These are phyloP conservation scores for Hemicrepidius hirtus DNA, from an alignment of 2,888 invertebrate genomes.

Conservation along the genomic window DNA sequence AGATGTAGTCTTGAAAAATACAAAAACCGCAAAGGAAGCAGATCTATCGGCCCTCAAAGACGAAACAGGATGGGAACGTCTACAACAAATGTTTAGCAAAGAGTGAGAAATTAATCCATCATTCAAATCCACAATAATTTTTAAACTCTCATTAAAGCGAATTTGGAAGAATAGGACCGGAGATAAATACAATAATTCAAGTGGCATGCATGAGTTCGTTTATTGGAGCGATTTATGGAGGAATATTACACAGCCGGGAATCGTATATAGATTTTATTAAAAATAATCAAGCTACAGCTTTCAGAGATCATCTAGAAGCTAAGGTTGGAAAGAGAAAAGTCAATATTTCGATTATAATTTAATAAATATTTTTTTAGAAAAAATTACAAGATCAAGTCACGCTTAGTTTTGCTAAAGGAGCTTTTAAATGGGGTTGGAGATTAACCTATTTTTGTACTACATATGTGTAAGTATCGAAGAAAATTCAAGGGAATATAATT, in stretches of 20 bases:
- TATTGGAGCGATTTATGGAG: constrained; percentile 80
- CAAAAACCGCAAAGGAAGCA: constrained; percentile 43
- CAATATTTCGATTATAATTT: not conserved
- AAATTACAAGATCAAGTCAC: constrained; percentile 82
- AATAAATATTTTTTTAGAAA: constrained; percentile 73
- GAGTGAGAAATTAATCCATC: constrained; percentile 40
- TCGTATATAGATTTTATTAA: constrained; percentile 82
- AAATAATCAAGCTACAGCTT: constrained; percentile 84
- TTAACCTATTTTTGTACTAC: constrained; percentile 79
- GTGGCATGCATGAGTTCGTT: constrained; percentile 76
- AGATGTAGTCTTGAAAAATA: constrained; percentile 48
- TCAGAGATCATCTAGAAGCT: constrained; percentile 79
- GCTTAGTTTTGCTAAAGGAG: constrained; percentile 83
- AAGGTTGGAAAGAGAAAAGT: constrained; percentile 74
- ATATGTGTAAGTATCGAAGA: constrained; percentile 77
- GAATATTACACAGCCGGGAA: constrained; percentile 76
- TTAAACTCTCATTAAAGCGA: constrained; percentile 75
- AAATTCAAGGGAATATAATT: not conserved
- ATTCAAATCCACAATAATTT: not conserved
- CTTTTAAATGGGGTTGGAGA: constrained; percentile 81
- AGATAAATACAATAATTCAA: constrained; percentile 78
- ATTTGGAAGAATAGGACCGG: constrained; percentile 77
- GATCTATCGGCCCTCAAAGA: constrained; percentile 30
- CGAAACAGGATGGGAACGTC: constrained; percentile 52
- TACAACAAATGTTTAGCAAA: constrained; percentile 43